phyloP scores from a whole-genome alignment of 2,113 vertebrate genomes.

The Odocoileus hemionus region DNA sequence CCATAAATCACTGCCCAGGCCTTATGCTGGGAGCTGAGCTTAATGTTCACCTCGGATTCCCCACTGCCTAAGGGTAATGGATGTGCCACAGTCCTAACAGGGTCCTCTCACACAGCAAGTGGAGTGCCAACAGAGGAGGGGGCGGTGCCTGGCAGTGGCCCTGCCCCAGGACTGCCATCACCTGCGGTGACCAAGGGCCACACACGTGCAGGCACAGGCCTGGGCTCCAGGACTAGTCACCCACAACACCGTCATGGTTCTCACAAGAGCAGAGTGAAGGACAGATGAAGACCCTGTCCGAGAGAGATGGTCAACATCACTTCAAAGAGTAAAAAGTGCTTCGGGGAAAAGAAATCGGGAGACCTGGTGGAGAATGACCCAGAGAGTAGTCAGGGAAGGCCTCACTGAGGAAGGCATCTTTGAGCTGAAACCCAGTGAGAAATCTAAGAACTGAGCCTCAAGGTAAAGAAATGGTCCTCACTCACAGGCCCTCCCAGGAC shows the following conservation, averaged over 20 bases:
- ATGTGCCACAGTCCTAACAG: background rate
- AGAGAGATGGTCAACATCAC: background rate
- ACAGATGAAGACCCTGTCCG: background rate
- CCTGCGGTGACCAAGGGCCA: background rate
- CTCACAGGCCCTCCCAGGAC: background rate
- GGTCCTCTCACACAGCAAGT: background rate
- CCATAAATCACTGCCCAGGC: background rate
- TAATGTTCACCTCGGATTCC: background rate
- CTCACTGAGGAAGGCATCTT: background rate
- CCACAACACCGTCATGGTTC: fast-evolving
- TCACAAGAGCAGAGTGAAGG: fast-evolving
- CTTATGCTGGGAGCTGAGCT: background rate
- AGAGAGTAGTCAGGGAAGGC: background rate
- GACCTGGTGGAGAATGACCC: background rate
- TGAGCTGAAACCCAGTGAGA: background rate
- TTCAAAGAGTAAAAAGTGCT: background rate
- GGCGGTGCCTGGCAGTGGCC: background rate
- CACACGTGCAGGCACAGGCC: background rate
- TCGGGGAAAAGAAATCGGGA: background rate
- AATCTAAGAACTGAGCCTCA: background rate
- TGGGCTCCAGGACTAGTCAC: fast-evolving
- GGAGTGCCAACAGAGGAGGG: background rate
- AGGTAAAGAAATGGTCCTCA: background rate
- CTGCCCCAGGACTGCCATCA: background rate
- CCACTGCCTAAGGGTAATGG: background rate